A percentile compares a stretch with the other conserved stretches of the same genome.
Evolutionary conservation across 2,113 vertebrate genomes (phyloP).

Genomic region (Orycteropus afer): DNA sequence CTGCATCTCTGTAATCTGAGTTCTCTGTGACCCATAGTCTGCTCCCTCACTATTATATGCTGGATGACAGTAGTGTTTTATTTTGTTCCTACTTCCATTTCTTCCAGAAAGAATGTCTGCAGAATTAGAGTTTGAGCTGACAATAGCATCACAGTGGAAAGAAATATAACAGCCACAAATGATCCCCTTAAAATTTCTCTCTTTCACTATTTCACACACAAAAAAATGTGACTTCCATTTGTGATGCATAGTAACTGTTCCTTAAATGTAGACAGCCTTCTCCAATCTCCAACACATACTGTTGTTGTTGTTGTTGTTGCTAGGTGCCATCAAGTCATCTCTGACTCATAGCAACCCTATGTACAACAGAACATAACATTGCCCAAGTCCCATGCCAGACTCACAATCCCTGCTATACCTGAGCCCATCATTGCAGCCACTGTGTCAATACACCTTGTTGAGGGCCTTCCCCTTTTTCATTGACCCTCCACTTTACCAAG

Average conservation of each 20-base stretch:
- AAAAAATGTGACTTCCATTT: background rate
- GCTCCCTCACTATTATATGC: background rate
- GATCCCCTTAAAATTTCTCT: background rate
- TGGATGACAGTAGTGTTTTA: background rate
- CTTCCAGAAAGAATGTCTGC: background rate
- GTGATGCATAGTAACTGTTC: background rate
- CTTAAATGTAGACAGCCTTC: background rate
- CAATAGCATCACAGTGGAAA: background rate
- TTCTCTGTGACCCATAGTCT: background rate
- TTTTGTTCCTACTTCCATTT: background rate
- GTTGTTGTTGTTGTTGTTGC: no score
- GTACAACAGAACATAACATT: no score
- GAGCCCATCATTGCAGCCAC: no score
- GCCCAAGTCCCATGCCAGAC: no score
- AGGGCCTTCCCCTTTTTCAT: no score
- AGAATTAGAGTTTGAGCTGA: constrained; percentile 9
- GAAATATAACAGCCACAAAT: background rate
- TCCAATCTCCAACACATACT: background rate
- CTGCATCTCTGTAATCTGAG: background rate
- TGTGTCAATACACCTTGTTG: no score
- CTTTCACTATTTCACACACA: background rate
- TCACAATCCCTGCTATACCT: no score
- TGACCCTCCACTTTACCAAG: no score
- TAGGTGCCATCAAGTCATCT: no score
- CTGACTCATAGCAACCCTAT: no score